phyloP scores from a whole-genome alignment of 2,797 vertebrate species.

The Tokudaia muenninki region DNA sequence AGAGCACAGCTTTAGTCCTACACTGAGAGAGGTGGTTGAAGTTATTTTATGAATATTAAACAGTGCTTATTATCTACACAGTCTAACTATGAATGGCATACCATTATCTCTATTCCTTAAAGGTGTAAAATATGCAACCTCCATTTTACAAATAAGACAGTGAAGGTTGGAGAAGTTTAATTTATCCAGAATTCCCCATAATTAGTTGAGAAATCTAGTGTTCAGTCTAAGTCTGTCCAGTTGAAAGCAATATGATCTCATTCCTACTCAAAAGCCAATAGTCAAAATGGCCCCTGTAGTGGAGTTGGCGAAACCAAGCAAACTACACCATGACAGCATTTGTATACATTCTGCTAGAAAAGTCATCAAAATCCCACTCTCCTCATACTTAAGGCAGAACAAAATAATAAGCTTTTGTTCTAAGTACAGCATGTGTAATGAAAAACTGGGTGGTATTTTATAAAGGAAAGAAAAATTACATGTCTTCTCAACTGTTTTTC shows the following conservation, averaged over 20 bases:
- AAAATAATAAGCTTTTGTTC: constrained; percentile 46
- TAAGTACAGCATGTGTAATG: constrained; percentile 51
- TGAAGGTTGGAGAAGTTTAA: constrained; percentile 45
- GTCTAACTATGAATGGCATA: background rate
- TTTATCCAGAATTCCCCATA: background rate
- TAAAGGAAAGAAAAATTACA: constrained; percentile 62
- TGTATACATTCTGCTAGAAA: constrained; percentile 38
- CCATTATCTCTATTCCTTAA: constrained; percentile 39
- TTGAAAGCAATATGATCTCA: background rate
- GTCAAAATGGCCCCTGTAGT: background rate
- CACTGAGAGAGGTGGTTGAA: background rate
- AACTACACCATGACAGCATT: background rate
- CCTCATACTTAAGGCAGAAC: constrained; percentile 24
- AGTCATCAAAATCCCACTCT: background rate
- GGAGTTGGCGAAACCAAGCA: background rate
- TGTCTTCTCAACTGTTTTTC: constrained; percentile 63
- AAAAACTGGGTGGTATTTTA: constrained; percentile 75
- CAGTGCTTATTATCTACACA: background rate
- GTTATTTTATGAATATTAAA: background rate
- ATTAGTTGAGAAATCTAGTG: background rate
- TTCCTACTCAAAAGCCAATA: background rate
- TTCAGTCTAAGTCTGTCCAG: background rate
- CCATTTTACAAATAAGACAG: constrained; percentile 57
- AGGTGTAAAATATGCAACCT: background rate
- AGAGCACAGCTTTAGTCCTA: background rate